These are phyloP conservation scores for Drosophila anomelani DNA, from an alignment of 2,888 invertebrate species.

Conservation along the genomic window DNA sequence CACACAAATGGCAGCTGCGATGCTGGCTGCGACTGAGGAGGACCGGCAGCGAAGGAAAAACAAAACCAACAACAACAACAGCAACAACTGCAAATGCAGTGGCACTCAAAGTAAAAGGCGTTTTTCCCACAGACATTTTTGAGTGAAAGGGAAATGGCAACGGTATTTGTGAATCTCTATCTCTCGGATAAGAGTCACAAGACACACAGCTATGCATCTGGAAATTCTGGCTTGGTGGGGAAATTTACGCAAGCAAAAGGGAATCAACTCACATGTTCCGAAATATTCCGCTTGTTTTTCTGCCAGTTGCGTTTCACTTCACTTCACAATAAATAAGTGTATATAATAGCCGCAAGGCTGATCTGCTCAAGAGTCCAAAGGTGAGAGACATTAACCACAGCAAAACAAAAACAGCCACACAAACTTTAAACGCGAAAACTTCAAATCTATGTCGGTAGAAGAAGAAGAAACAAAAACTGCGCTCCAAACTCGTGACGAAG, in stretches of 20 bases:
- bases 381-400: constrained; percentile 60
- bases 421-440: constrained; percentile 55
- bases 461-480: constrained; percentile 47
- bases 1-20: constrained; percentile 48
- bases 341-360: constrained; percentile 58
- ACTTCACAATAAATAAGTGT: constrained; percentile 39
- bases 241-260: constrained; percentile 43
- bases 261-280: constrained; percentile 52
- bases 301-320: constrained; percentile 61
- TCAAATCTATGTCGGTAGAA: constrained; percentile 43
- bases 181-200: constrained; percentile 8
- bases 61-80: constrained; percentile 9
- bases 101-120: constrained; percentile 69
- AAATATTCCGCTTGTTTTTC: constrained; percentile 47
- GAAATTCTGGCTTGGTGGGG: constrained; percentile 43
- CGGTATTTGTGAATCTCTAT: constrained; percentile 14
- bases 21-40: constrained; percentile 10
- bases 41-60: constrained; percentile 30
- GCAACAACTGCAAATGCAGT: constrained; percentile 15
- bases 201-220: constrained; percentile 18
- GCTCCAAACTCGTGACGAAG: constrained; percentile 73
- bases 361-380: constrained; percentile 61
- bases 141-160: constrained; percentile 69
- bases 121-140: constrained; percentile 54
- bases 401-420: background rate